Evolutionary conservation across 1,140 invertebrate species (phyloP).

Genomic region (Drosophila pseudoobscura): DNA sequence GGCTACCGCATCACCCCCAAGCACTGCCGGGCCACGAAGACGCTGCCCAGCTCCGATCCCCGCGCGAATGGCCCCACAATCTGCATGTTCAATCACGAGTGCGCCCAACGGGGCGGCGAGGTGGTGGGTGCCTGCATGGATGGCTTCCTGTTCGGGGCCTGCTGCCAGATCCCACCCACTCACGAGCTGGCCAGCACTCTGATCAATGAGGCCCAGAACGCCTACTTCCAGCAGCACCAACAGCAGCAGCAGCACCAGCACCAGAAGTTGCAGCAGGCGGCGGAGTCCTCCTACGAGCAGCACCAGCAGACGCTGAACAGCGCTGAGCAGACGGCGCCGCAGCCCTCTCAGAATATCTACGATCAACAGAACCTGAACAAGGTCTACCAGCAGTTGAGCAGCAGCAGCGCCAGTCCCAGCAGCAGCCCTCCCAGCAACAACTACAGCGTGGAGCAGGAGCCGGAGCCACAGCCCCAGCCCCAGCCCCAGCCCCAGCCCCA

Average conservation of each 20-base stretch:
- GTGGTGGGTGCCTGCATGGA: slow-evolving; percentile 96
- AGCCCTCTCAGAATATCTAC: slow-evolving; percentile 34
- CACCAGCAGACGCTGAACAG: slow-evolving; percentile 49
- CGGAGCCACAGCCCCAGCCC: not conserved
- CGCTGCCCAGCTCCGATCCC: slow-evolving; percentile 84
- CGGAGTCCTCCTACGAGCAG: slow-evolving; percentile 58
- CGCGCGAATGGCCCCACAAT: slow-evolving; percentile 88
- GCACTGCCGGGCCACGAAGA: slow-evolving; percentile 87
- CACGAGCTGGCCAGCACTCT: slow-evolving; percentile 75
- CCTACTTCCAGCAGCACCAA: slow-evolving; percentile 77
- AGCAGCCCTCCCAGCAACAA: slow-evolving; percentile 51
- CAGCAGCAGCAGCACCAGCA: slow-evolving; percentile 63
- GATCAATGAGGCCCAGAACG: slow-evolving; percentile 79
- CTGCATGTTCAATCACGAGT: slow-evolving; percentile 98
- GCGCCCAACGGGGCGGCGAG: slow-evolving; percentile 90
- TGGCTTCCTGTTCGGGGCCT: slow-evolving; percentile 93
- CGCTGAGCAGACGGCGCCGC: slow-evolving; percentile 40
- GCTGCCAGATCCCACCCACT: slow-evolving; percentile 88
- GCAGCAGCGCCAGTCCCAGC: slow-evolving; percentile 48
- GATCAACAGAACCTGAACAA: slow-evolving; percentile 70
- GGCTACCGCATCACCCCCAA: slow-evolving; percentile 93
- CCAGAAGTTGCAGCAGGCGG: slow-evolving; percentile 48
- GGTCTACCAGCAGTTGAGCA: slow-evolving; percentile 68
- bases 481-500: not conserved
- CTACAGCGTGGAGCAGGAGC: slow-evolving; percentile 33